Percentiles rank a stretch among this genome's conserved stretches.
Evolutionary conservation across 92 coral and sea anemone species (phyloP).

Genomic region (Phymanthus crucifer): DNA sequence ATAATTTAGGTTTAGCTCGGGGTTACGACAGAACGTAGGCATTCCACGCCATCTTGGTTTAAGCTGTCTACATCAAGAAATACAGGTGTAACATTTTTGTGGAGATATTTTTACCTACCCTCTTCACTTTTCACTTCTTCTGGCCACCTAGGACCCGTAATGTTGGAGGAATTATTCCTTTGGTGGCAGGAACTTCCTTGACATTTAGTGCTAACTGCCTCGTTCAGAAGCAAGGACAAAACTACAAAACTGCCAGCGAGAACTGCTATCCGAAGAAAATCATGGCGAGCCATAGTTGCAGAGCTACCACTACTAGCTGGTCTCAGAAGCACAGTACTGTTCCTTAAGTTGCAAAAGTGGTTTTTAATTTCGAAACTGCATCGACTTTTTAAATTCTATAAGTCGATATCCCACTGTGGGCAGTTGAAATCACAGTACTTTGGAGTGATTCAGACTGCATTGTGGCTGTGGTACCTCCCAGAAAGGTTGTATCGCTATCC

Average conservation of each 20-base stretch:
- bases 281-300: background rate
- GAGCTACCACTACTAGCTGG: background rate
- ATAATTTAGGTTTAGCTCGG: background rate
- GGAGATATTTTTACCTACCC: constrained; percentile 4
- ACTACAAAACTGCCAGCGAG: background rate
- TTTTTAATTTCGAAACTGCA: background rate
- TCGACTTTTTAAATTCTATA: constrained; percentile 11
- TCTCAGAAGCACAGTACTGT: background rate
- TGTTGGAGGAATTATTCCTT: constrained; percentile 17
- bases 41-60: background rate
- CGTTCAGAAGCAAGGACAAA: too few relatives aligned
- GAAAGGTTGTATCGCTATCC: background rate
- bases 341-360: constrained; percentile 8
- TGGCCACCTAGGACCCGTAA: constrained; percentile 43
- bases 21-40: background rate
- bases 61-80: background rate
- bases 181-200: background rate
- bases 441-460: constrained; percentile 27
- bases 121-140: constrained; percentile 35
- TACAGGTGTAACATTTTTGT: too few relatives aligned
- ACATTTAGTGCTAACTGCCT: background rate
- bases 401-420: constrained; percentile 25
- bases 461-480: constrained; percentile 30
- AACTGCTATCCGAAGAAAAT: background rate
- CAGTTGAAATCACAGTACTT: constrained; percentile 21